Conservation (phyloP, 2,797 vertebrate species). For the Hyperoplus immaculatus region DNA sequence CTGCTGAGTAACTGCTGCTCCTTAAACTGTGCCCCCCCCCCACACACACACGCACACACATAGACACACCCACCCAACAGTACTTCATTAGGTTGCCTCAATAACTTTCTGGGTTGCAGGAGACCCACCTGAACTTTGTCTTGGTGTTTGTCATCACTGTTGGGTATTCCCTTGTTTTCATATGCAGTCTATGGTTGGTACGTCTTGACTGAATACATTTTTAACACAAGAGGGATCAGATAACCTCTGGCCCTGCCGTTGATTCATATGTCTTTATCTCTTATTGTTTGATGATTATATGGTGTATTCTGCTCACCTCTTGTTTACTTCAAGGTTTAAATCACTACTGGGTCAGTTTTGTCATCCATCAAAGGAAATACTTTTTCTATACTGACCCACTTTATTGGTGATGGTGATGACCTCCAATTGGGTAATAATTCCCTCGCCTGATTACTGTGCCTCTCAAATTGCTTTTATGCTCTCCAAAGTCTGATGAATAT, state of each 20-base stretch:
- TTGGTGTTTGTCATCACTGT: slow-evolving; percentile 3
- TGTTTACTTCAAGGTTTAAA: slow-evolving; percentile 31
- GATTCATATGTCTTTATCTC: slow-evolving; percentile 8
- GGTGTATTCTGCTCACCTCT: slow-evolving; percentile 4
- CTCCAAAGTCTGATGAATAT: slow-evolving; percentile 32
- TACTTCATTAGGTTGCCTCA: slow-evolving; percentile 40
- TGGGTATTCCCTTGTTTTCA: not conserved
- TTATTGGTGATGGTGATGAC: slow-evolving; percentile 21
- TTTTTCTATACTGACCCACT: slow-evolving; percentile 23
- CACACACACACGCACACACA: no score
- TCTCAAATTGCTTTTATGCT: slow-evolving; percentile 33
- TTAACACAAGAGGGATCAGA: not conserved
- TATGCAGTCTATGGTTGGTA: no score
- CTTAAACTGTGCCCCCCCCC: slow-evolving; percentile 28
- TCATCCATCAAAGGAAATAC: slow-evolving; percentile 30
- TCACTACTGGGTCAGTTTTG: not conserved
- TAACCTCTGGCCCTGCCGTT: not conserved
- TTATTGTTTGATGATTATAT: slow-evolving; percentile 14
- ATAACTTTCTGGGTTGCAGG: slow-evolving; percentile 37
- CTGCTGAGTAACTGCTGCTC: slow-evolving; percentile 71
- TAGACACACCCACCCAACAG: slow-evolving; percentile 19
- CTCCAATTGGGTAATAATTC: slow-evolving; percentile 26
- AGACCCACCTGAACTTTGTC: slow-evolving; percentile 38
- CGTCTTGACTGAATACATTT: not conserved
- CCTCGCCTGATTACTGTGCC: slow-evolving; percentile 25